Evolutionary conservation across 2,113 vertebrate genomes (phyloP), one percentile per base, ranked within the genome.

Genomic region (Paedocypris sp.): DNA sequence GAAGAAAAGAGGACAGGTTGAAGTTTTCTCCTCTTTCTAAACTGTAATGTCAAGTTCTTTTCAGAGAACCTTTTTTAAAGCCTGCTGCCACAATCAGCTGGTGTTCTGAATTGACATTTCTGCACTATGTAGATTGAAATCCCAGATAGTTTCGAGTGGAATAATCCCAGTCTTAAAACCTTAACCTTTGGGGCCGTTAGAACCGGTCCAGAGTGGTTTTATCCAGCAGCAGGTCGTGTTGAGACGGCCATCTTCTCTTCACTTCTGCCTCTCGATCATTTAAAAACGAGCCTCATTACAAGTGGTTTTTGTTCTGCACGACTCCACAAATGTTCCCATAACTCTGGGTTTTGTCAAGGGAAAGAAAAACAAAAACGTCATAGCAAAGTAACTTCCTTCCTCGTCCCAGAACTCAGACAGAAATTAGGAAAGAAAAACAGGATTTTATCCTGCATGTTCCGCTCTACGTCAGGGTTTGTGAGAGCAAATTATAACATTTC

Each of bases 181-280:
- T 67, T 22, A 65, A 53, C 50, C 60, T 72, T 69, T 67, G 26
- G 16, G 5, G 26, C 19, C 53, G 48, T 64, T 56, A 67, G 64
- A 31, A 33, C 32, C 38, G 25, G 20, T 16, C 49, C 23, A 11
- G 12, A 5, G 33, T 49, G 47, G 32, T 38, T 63, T 68, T 60
- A 46, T 48, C 41, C 42, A 22, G 46, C n/a, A 16, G 39, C 16
- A 52, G 58, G 57, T 31, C 51, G 36, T 25, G 5, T 15, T 36
- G 41, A 26, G 60, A 47, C 25, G 54, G 29, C 62, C 52, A 45
- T 62, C 50, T 23, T 51, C n/a, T n/a, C n/a, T n/a, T n/a, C n/a
- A n/a, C n/a, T n/a, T n/a, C n/a, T n/a, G n/a, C n/a, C n/a, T n/a
- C n/a, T n/a, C n/a, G n/a, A n/a, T n/a, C n/a, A n/a, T n/a, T n/a